These are phyloP conservation scores for Luffia ferchaultella DNA, from an alignment of 2,888 invertebrate genomes.

Conservation along the genomic window DNA sequence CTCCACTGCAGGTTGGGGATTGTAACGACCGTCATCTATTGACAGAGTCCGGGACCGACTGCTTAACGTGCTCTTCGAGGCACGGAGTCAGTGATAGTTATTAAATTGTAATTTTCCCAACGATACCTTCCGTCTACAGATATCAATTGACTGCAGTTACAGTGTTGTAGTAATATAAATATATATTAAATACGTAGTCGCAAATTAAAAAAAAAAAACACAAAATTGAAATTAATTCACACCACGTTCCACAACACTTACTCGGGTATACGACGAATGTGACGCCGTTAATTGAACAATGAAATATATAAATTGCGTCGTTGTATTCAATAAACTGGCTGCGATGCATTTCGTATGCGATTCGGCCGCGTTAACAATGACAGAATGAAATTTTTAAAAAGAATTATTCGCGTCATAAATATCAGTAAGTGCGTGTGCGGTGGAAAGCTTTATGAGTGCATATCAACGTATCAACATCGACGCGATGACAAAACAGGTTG, in stretches of 20 bases:
- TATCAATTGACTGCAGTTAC: not conserved
- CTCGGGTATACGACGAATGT: not conserved
- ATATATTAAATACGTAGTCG: not conserved
- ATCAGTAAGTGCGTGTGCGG: not conserved
- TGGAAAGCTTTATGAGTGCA: not conserved
- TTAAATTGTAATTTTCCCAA: too few species aligned
- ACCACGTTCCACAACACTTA: not conserved
- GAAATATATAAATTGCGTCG: constrained; percentile 16
- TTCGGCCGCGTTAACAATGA: constrained; percentile 11
- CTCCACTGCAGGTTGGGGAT: too few species aligned
- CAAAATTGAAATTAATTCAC: not conserved
- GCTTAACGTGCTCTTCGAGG: too few species aligned
- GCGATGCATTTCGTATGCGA: constrained; percentile 24
- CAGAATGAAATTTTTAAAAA: not conserved
- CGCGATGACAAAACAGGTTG: not conserved
- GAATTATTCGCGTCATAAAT: not conserved
- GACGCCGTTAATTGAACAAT: not conserved
- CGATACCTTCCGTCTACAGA: too few species aligned
- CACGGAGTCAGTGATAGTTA: too few species aligned
- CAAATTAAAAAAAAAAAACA: not conserved
- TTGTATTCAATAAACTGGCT: constrained; percentile 23
- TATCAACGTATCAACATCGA: not conserved
- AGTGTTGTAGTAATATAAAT: not conserved
- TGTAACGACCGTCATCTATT: too few species aligned
- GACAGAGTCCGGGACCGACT: too few species aligned